phyloP scores from a whole-genome alignment of 2,797 vertebrate species.

The Propithecus deckenii region DNA sequence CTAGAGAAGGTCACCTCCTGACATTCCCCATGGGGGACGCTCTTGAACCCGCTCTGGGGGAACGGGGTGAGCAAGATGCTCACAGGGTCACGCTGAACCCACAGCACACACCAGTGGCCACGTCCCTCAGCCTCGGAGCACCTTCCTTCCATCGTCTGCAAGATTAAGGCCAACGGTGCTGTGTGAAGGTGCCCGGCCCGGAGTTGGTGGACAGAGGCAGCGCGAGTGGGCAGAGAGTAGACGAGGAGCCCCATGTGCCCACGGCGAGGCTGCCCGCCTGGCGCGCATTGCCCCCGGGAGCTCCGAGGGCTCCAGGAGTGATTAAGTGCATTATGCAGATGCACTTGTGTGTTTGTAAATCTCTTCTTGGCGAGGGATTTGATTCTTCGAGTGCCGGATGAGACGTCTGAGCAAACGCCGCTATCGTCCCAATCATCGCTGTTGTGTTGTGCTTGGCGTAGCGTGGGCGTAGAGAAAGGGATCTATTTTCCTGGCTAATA shows the following conservation, averaged over 20 bases:
- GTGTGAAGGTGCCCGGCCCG: accelerated
- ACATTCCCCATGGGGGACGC: background rate
- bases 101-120: accelerated
- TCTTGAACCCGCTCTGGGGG: accelerated
- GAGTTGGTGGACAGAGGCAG: background rate
- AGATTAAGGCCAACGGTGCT: background rate
- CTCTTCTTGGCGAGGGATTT: background rate
- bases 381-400: accelerated
- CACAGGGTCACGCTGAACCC: background rate
- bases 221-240: accelerated
- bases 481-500: slow-evolving; percentile 82
- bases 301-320: background rate
- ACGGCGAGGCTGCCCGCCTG: background rate
- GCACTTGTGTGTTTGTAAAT: background rate
- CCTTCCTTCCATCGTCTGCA: background rate
- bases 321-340: background rate
- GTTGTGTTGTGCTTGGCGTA: background rate
- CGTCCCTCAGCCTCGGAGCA: background rate
- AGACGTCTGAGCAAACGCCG: slow-evolving; percentile 9
- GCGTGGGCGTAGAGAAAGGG: slow-evolving; percentile 71
- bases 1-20: background rate
- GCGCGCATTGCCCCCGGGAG: accelerated
- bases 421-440: slow-evolving; percentile 23
- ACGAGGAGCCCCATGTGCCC: accelerated
- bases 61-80: accelerated